A percentile compares a stretch with the other conserved stretches of the same genome.
Conservation (phyloP, 2,113 vertebrate species). For the Tringa solitaria region DNA sequence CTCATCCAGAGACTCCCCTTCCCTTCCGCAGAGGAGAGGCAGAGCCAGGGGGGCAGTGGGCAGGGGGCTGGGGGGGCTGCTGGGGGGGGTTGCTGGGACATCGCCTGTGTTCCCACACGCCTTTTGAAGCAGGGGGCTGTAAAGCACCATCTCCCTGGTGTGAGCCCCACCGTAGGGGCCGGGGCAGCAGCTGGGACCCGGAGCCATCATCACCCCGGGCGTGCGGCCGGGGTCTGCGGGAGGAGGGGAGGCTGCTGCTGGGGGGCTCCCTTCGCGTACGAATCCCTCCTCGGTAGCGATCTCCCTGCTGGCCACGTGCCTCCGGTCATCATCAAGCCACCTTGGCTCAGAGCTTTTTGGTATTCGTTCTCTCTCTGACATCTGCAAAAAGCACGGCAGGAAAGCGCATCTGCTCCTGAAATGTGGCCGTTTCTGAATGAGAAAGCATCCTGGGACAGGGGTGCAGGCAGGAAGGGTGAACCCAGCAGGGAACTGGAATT, state of each 20-base stretch:
- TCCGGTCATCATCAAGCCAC: neutral
- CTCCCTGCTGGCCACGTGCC: rapidly evolving
- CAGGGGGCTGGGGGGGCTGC: neutral
- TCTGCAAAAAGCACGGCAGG: neutral
- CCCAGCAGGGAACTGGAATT: neutral
- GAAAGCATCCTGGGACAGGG: neutral
- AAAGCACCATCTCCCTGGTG: neutral
- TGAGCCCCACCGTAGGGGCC: rapidly evolving
- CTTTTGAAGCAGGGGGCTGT: neutral
- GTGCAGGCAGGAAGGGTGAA: neutral
- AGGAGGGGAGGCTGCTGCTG: neutral
- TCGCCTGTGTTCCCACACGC: rapidly evolving
- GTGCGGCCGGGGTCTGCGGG: no score
- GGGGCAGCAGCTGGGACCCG: neutral
- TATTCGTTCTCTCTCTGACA: neutral
- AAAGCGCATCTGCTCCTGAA: neutral
- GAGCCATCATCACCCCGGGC: neutral
- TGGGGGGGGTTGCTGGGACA: neutral
- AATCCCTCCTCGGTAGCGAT: neutral
- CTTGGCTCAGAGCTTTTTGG: neutral
- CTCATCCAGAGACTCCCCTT: neutral
- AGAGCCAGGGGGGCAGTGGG: neutral
- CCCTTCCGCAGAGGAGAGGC: neutral
- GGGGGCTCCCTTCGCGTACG: rapidly evolving
- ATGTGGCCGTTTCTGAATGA: rapidly evolving